A percentile compares a stretch with the other conserved stretches of the same genome.
Evolutionary conservation across 1,140 invertebrate genomes (phyloP).

Genomic region (Pogonomyrmex barbatus): DNA sequence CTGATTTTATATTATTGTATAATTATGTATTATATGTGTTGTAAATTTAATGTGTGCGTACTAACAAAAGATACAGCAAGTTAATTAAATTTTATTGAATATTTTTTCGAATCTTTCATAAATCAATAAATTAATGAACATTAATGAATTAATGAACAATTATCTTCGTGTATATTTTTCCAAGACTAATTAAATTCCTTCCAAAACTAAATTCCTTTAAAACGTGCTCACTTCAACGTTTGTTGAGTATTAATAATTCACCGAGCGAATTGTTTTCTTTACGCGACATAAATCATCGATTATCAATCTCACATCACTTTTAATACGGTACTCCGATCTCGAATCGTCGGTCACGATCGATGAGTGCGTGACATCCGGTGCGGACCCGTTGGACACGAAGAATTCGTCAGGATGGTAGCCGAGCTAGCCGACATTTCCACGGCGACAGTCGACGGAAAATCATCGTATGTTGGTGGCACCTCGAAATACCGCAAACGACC

Average conservation of each 20-base stretch:
- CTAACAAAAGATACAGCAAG: background rate
- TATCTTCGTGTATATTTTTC: background rate
- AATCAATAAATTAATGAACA: background rate
- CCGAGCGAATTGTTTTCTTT: constrained; percentile 3
- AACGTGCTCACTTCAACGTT: background rate
- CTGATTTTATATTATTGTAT: background rate
- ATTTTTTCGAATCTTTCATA: background rate
- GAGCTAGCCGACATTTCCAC: constrained; percentile 77
- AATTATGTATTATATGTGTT: background rate
- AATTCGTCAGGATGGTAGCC: constrained; percentile 76
- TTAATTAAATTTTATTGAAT: background rate
- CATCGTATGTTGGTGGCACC: constrained; percentile 18
- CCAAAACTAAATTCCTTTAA: background rate
- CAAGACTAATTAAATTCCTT: background rate
- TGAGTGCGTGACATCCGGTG: constrained; percentile 77
- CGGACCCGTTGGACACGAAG: constrained; percentile 33
- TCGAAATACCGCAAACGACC: constrained; percentile 64
- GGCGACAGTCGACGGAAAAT: constrained; percentile 58
- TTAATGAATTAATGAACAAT: background rate
- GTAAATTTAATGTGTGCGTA: background rate
- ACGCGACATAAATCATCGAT: constrained; percentile 27
- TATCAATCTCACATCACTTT: constrained; percentile 27
- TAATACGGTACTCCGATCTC: constrained; percentile 40
- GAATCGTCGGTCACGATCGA: constrained; percentile 64
- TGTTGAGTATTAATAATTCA: background rate